Conservation (phyloP, 2,888 invertebrate genomes). For the Tiliacea citrago region DNA sequence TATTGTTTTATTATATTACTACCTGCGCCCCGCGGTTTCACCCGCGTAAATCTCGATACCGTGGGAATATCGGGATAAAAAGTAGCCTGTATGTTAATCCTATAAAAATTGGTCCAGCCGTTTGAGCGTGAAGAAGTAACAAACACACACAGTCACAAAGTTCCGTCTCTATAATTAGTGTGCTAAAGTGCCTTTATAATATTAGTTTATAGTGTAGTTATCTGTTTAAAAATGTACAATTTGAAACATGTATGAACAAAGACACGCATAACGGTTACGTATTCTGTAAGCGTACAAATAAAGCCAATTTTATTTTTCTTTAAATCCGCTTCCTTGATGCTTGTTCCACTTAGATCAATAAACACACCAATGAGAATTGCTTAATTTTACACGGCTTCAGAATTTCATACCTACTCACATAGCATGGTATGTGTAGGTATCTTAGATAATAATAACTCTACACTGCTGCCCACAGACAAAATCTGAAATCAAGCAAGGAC, state of each 20-base stretch:
- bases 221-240: neutral
- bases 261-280: neutral
- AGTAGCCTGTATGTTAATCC: too few species aligned
- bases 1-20: neutral
- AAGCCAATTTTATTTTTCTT: slow-evolving; percentile 25
- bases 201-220: too few species aligned
- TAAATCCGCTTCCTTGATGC: slow-evolving; percentile 40
- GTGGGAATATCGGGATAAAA: too few species aligned
- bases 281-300: slow-evolving; percentile 7
- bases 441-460: neutral
- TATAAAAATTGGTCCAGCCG: too few species aligned
- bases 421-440: neutral
- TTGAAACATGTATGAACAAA: neutral
- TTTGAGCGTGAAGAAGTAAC: too few species aligned
- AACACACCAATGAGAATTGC: slow-evolving; percentile 54
- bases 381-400: slow-evolving; percentile 31
- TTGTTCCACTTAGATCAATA: slow-evolving; percentile 59
- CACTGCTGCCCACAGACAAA: neutral
- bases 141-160: too few species aligned
- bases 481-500: neutral
- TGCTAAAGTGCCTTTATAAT: too few species aligned
- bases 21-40: too few species aligned
- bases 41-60: too few species aligned
- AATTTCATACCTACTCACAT: slow-evolving; percentile 13
- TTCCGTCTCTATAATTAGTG: too few species aligned